phyloP scores from a whole-genome alignment of 2,888 invertebrate genomes.

The Papilio protenor region DNA sequence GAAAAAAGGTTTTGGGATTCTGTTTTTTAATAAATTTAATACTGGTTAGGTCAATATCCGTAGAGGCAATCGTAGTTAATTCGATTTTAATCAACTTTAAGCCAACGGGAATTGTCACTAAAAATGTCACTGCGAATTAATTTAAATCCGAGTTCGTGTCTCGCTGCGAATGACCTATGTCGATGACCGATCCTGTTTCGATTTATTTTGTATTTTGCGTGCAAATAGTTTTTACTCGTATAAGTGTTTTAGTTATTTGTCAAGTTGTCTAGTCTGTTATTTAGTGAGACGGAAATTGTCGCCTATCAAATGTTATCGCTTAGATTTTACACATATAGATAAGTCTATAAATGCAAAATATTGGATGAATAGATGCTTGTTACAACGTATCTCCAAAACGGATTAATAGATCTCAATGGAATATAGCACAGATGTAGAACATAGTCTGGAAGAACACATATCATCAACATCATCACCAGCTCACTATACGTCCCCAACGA shows the following conservation, averaged over 20 bases:
- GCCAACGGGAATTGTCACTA: not conserved
- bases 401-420: no score
- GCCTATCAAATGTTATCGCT: not conserved
- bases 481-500: no score
- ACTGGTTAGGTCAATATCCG: not conserved
- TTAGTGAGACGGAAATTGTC: constrained; percentile 4
- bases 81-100: not conserved
- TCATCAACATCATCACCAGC: no score
- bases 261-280: not conserved
- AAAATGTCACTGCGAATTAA: not conserved
- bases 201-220: not conserved
- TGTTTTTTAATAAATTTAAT: not conserved
- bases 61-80: not conserved
- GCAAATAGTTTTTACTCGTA: not conserved
- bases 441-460: no score
- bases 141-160: constrained; percentile 11
- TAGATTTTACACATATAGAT: no score
- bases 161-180: constrained; percentile 6
- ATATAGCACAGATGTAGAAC: no score
- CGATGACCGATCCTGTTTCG: constrained; percentile 7
- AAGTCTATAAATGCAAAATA: no score
- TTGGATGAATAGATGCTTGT: no score
- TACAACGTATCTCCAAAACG: no score
- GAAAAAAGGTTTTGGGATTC: no score
- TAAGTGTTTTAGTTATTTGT: not conserved